Evolutionary conservation across 2,888 invertebrate species (phyloP).

Genomic region (Tachystola acroxantha): DNA sequence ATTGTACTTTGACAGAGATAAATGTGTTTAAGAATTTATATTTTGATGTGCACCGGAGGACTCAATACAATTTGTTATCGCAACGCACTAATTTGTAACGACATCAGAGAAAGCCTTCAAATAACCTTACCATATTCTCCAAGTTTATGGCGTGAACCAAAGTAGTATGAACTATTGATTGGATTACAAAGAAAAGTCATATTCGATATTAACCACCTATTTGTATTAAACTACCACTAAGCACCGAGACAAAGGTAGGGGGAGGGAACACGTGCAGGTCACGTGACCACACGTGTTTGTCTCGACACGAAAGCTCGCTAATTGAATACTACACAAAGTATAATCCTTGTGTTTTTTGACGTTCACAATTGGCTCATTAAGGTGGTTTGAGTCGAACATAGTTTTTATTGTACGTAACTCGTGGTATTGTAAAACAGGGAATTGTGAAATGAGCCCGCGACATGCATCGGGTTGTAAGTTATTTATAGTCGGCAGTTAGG

Average conservation of each 20-base stretch:
- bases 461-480: constrained; percentile 15
- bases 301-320: constrained; percentile 33
- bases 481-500: constrained; percentile 1
- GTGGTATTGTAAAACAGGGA: constrained; percentile 17
- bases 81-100: too few species aligned
- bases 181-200: constrained; percentile 17
- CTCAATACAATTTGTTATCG: too few species aligned
- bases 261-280: constrained; percentile 32
- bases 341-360: constrained; percentile 34
- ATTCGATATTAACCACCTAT: constrained; percentile 42
- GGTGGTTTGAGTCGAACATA: constrained; percentile 37
- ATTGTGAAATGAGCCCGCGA: constrained; percentile 7
- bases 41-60: too few species aligned
- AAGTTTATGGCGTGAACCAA: too few species aligned
- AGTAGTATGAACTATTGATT: too few species aligned
- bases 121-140: too few species aligned
- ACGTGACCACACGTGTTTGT: constrained; percentile 32
- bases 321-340: constrained; percentile 36
- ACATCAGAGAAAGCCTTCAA: too few species aligned
- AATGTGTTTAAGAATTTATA: too few species aligned
- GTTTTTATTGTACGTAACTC: constrained; percentile 32
- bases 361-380: constrained; percentile 48
- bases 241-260: constrained; percentile 9
- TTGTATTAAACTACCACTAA: constrained; percentile 37
- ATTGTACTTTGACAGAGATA: too few species aligned